Conservation (phyloP, 2,113 vertebrate species). For the rabbit (Oryctolagus cuniculus) region DNA sequence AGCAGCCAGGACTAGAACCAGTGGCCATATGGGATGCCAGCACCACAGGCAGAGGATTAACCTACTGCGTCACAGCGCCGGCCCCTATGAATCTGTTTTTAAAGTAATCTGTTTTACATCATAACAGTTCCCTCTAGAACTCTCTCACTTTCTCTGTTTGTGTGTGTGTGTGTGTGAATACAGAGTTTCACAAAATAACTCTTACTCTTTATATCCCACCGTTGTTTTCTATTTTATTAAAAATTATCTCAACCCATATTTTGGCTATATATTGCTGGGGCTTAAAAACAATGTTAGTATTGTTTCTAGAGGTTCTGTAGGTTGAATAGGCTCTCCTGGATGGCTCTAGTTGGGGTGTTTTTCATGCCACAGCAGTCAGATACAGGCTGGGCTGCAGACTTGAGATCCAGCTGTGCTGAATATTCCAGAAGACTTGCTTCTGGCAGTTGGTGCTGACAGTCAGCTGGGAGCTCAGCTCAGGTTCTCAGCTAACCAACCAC, state of each 20-base stretch:
- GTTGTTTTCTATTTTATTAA: background rate
- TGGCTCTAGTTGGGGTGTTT: background rate
- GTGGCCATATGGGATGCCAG: no score
- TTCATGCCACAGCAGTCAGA: background rate
- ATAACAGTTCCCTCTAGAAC: background rate
- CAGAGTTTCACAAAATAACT: background rate
- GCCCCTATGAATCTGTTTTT: background rate
- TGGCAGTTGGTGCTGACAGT: background rate
- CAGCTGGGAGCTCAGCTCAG: background rate
- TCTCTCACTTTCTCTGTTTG: background rate
- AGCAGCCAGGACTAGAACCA: no score
- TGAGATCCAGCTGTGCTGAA: background rate
- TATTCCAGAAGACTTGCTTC: background rate
- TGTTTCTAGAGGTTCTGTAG: background rate
- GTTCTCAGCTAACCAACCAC: background rate
- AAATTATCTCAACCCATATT: background rate
- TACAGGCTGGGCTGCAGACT: background rate
- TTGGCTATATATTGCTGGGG: background rate
- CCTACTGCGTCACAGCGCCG: no score
- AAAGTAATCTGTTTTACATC: background rate
- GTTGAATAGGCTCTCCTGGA: background rate
- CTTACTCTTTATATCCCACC: background rate
- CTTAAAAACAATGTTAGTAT: background rate
- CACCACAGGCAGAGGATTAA: no score
- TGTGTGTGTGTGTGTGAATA: background rate